Conservation (phyloP, 2,888 invertebrate species). For the Patella pellucida region DNA sequence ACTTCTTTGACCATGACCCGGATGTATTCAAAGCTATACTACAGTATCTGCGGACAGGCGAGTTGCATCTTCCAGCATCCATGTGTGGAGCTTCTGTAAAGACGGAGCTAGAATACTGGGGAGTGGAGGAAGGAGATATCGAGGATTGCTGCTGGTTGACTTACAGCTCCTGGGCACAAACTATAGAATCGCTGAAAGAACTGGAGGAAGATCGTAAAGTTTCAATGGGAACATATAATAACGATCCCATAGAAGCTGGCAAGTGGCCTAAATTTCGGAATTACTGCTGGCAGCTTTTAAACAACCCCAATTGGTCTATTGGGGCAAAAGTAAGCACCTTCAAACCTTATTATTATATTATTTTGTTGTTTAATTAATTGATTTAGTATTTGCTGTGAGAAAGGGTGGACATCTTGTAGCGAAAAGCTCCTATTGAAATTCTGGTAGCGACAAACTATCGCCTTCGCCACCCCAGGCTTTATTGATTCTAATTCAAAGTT, state of each 20-base stretch:
- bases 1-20: constrained; percentile 58
- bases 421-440: too few relatives aligned
- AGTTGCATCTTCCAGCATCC: constrained; percentile 40
- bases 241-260: background rate
- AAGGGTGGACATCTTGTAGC: too few relatives aligned
- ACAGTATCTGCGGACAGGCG: constrained; percentile 52
- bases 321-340: constrained; percentile 46
- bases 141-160: constrained; percentile 51
- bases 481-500: too few relatives aligned
- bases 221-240: background rate
- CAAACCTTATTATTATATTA: too few relatives aligned
- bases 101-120: constrained; percentile 55
- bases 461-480: too few relatives aligned
- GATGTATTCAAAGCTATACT: constrained; percentile 51
- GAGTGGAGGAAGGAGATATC: constrained; percentile 43
- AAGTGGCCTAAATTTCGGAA: background rate
- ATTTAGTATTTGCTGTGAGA: background rate
- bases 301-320: constrained; percentile 44
- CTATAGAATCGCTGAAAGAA: constrained; percentile 26
- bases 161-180: constrained; percentile 38
- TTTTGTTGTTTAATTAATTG: too few relatives aligned
- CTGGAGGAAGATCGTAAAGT: constrained; percentile 32
- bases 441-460: too few relatives aligned
- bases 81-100: constrained; percentile 34
- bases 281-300: constrained; percentile 46